phyloP scores from a whole-genome alignment of 2,113 vertebrate genomes.

The Andinoacara biseriatus region DNA sequence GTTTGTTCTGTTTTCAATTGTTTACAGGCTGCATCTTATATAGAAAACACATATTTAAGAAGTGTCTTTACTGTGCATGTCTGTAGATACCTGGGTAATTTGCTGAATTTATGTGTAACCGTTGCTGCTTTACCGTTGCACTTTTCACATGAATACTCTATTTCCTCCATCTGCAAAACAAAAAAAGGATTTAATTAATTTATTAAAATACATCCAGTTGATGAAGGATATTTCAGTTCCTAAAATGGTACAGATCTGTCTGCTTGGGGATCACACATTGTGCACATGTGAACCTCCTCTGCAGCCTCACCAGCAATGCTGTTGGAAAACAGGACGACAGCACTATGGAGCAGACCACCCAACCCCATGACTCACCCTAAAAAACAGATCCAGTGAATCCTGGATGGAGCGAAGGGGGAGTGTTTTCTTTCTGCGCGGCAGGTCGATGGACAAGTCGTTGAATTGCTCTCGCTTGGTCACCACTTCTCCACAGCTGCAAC shows the following conservation, averaged over 20 bases:
- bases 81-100: slow-evolving; percentile 88
- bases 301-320: not conserved
- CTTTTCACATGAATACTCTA: slow-evolving; percentile 98
- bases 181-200: slow-evolving; percentile 12
- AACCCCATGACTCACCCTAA: slow-evolving; percentile 82
- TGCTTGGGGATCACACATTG: not conserved
- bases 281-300: not conserved
- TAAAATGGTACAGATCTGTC: not conserved
- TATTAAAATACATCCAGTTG: not conserved
- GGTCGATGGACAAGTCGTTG: slow-evolving; percentile 97
- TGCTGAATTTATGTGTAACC: slow-evolving; percentile 96
- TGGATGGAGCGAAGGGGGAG: slow-evolving; percentile 92
- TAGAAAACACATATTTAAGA: not conserved
- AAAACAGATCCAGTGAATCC: slow-evolving; percentile 98
- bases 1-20: not conserved
- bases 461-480: slow-evolving; percentile 96
- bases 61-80: rapidly evolving
- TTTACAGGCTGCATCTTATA: not conserved
- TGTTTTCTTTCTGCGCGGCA: slow-evolving; percentile 92
- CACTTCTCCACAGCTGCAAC: slow-evolving; percentile 90
- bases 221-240: not conserved
- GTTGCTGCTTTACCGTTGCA: slow-evolving; percentile 92
- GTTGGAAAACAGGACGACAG: not conserved
- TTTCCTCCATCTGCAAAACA: slow-evolving; percentile 88
- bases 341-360: too few relatives aligned